Percentiles rank a stretch among this genome's conserved stretches.
Conservation (phyloP, 2,797 vertebrate species). For the Micromesistius poutassou region DNA sequence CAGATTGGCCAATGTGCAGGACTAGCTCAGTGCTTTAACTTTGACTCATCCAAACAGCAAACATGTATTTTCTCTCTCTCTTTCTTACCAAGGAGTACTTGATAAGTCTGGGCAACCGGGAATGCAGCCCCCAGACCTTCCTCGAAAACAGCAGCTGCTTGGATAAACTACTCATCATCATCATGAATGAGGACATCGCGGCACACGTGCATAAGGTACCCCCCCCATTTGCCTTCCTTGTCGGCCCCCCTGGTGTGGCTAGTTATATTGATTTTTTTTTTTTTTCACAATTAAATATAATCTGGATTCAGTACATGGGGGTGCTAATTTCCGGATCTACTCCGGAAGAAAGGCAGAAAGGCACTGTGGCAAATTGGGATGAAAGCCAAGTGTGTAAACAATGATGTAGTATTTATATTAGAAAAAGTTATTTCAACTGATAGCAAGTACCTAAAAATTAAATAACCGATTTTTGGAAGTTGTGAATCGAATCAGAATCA, state of each 20-base stretch:
- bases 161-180: constrained; percentile 96
- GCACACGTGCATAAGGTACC: constrained; percentile 91
- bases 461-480: too few species aligned
- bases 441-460: too few species aligned
- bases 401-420: too few species aligned
- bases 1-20: constrained; percentile 24
- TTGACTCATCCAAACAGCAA: not conserved
- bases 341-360: too few species aligned
- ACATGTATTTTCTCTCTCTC: constrained; percentile 19
- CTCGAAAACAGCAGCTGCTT: constrained; percentile 81
- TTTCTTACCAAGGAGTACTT: constrained; percentile 77
- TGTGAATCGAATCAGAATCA: too few species aligned
- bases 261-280: too few species aligned
- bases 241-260: not conserved
- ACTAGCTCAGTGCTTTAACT: not conserved
- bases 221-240: not conserved
- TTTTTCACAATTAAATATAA: too few species aligned
- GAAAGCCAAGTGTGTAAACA: too few species aligned
- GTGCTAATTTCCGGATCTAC: too few species aligned
- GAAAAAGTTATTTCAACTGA: too few species aligned
- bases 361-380: too few species aligned
- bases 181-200: constrained; percentile 96
- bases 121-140: constrained; percentile 90
- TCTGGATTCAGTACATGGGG: too few species aligned
- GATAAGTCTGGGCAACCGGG: constrained; percentile 87